A percentile compares a stretch with the other conserved stretches of the same genome.
phyloP scores from a whole-genome alignment of 2,797 vertebrate genomes.

The Pipistrellus nathusii region DNA sequence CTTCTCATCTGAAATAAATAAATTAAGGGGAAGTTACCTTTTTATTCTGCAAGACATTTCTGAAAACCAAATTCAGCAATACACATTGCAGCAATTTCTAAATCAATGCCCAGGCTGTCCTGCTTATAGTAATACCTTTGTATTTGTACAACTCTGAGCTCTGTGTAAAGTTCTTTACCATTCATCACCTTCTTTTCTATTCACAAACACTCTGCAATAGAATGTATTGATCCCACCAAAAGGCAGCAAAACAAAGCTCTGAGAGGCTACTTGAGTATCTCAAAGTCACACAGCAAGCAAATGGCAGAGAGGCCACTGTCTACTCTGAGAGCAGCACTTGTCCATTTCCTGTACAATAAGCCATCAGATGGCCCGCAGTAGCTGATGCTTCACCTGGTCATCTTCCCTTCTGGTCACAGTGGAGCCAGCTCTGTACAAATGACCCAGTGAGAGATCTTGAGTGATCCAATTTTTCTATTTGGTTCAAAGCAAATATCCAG shows the following conservation, averaged over 20 bases:
- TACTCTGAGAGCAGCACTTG: neutral
- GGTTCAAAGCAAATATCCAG: constrained; percentile 29
- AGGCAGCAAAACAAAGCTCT: neutral
- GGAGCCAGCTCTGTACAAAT: neutral
- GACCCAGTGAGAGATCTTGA: neutral
- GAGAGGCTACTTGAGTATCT: neutral
- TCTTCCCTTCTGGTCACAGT: neutral
- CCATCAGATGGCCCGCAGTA: neutral
- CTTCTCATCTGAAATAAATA: neutral
- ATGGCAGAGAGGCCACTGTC: neutral
- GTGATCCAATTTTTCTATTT: neutral
- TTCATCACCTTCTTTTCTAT: neutral
- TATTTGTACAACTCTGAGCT: neutral
- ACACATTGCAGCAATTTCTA: neutral
- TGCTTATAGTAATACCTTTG: neutral
- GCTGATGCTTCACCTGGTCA: neutral
- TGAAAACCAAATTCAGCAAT: neutral
- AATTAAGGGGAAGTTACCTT: neutral
- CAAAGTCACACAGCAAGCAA: neutral
- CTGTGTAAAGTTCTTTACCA: neutral
- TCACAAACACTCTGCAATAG: neutral
- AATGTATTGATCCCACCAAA: neutral
- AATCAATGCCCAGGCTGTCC: too few relatives aligned
- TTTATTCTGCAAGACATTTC: neutral
- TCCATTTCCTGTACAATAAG: neutral